Evolutionary conservation across 2,797 vertebrate species (phyloP).

Genomic region (Dicrostonyx torquatus): DNA sequence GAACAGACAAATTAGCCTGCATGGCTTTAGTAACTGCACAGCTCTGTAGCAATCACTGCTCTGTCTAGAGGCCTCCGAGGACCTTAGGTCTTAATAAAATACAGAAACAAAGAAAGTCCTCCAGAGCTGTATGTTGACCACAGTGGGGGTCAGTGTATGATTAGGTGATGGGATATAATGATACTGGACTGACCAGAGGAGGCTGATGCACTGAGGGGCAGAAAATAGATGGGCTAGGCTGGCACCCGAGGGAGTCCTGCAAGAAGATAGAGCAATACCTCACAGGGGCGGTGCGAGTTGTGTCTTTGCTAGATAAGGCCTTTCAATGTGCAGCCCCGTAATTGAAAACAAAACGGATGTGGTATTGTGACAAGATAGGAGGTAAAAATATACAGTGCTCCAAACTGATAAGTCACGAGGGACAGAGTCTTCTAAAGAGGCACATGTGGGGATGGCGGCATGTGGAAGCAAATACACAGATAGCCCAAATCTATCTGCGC

Average conservation of each 20-base stretch:
- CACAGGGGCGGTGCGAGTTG: background rate
- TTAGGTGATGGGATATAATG: background rate
- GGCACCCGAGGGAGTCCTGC: background rate
- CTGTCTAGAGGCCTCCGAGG: background rate
- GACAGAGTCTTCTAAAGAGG: constrained; percentile 47
- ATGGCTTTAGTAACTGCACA: constrained; percentile 44
- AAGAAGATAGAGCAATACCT: background rate
- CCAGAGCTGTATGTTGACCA: background rate
- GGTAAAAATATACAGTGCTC: constrained; percentile 30
- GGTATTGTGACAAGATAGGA: constrained; percentile 50
- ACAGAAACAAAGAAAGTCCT: constrained; percentile 45
- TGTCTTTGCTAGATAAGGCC: constrained; percentile 62
- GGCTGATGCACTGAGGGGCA: background rate
- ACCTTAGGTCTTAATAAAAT: constrained; percentile 40
- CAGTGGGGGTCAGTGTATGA: background rate
- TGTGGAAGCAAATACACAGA: background rate
- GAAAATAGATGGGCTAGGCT: background rate
- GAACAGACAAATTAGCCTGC: constrained; percentile 72
- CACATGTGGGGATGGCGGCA: background rate
- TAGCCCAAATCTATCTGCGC: background rate
- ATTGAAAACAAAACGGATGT: constrained; percentile 75
- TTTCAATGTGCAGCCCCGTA: constrained; percentile 47
- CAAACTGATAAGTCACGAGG: constrained; percentile 50
- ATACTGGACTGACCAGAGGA: background rate
- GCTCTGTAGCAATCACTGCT: constrained; percentile 2